phyloP scores from a whole-genome alignment of 2,797 vertebrate genomes.

The Gephyroberyx darwinii region DNA sequence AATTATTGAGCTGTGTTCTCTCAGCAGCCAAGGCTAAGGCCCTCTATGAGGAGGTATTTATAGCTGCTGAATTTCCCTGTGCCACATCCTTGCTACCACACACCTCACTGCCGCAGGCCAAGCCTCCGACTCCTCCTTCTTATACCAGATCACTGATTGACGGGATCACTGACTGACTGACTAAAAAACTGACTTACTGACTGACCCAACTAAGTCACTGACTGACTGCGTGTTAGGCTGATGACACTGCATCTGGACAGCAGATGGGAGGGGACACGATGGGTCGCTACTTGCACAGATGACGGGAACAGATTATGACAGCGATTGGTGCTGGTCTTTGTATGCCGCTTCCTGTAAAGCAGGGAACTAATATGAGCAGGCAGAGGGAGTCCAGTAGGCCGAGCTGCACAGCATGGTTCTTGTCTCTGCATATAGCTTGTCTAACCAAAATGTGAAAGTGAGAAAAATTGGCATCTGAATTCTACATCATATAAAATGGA shows the following conservation, averaged over 20 bases:
- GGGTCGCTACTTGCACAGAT: conserved; percentile 47
- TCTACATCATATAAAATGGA: not conserved
- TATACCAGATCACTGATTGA: conserved; percentile 45
- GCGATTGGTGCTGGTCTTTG: conserved; percentile 36
- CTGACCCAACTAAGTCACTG: conserved; percentile 2
- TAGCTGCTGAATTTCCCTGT: conserved; percentile 73
- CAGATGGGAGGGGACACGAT: conserved; percentile 32
- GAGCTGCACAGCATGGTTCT: not conserved
- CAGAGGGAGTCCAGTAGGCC: not conserved
- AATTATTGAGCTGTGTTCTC: conserved; percentile 84
- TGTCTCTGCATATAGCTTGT: conserved; percentile 17
- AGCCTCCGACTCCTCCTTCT: conserved; percentile 34
- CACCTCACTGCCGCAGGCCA: conserved; percentile 54
- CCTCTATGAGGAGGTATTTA: conserved; percentile 78
- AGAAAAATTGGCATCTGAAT: not conserved
- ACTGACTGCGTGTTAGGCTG: conserved; percentile 23
- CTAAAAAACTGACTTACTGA: not conserved
- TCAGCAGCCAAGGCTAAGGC: conserved; percentile 63
- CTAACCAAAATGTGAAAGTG: not conserved
- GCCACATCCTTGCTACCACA: conserved; percentile 59
- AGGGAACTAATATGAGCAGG: conserved; percentile 20
- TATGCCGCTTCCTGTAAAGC: conserved; percentile 26
- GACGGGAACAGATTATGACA: conserved; percentile 43
- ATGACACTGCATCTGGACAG: conserved; percentile 21
- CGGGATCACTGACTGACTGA: conserved; percentile 38